Percentiles rank a stretch among this genome's conserved stretches.
phyloP scores from a whole-genome alignment of 2,888 invertebrate species.

The Chaetoderma sp. region DNA sequence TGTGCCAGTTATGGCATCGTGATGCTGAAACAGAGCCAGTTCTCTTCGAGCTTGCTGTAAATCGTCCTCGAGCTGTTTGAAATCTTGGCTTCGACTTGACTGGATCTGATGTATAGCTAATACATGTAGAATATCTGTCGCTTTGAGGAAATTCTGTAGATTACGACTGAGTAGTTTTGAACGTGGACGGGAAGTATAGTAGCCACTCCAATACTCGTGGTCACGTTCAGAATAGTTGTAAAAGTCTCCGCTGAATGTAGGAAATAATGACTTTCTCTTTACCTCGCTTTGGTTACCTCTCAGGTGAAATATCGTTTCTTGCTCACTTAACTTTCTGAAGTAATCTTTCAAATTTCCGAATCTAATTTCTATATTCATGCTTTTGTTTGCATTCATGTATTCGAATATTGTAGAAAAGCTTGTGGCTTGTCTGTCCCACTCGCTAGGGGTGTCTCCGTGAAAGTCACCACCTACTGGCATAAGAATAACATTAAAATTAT shows the following conservation, averaged over 20 bases:
- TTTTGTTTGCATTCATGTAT: conserved; percentile 61
- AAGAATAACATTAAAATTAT: conserved; percentile 57
- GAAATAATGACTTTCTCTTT: no score
- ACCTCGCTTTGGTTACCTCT: no score
- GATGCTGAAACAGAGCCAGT: conserved; percentile 93
- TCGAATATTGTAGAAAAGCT: conserved; percentile 64
- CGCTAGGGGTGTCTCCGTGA: conserved; percentile 53
- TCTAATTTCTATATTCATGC: conserved; percentile 60
- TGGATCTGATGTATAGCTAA: conserved; percentile 32
- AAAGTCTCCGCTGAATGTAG: conserved; percentile 65
- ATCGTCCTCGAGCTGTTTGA: conserved; percentile 57
- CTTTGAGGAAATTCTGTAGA: conserved; percentile 58
- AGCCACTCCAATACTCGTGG: conserved; percentile 70
- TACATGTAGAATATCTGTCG: background rate
- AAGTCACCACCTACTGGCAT: conserved; percentile 69
- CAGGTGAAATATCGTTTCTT: background rate
- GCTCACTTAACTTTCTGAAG: conserved; percentile 44
- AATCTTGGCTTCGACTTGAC: conserved; percentile 69
- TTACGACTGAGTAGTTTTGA: conserved; percentile 60
- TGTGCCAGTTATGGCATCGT: conserved; percentile 97
- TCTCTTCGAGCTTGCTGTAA: conserved; percentile 75
- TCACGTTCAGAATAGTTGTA: conserved; percentile 66
- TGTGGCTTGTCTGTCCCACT: conserved; percentile 63
- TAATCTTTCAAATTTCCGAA: conserved; percentile 68
- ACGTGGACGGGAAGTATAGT: conserved; percentile 66